Base-by-base conservation (phyloP, 2,797 vertebrate species). In the Allobates femoralis region DNA sequence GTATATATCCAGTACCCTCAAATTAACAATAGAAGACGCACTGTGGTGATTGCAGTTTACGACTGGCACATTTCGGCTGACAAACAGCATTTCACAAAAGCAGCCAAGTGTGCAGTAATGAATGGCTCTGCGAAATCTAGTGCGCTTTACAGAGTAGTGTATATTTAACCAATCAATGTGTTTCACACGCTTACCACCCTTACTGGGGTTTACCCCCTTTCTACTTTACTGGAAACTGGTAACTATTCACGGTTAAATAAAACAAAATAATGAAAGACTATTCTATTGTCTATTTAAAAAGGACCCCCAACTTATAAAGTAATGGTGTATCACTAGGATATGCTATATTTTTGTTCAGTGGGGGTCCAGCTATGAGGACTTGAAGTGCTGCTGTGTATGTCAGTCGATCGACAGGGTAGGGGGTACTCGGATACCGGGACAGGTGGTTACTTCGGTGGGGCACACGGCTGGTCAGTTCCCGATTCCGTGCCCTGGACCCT, bases 31-130 rank as follows among this genome's bases (percentile, higher is more conserved):
- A 79, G 71, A 86, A 75, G 86, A 84, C 81, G 62, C 75, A 64
- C 81, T 71, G 81, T 87, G 85, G 85, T 87, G 81, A 84, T 82
- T 84, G 81, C 81, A 87, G 81, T 84, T 84, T 87, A 67, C 81
- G 50, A 69, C 73, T 83, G 86, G 64, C 37, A 84, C 81, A 87
- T 84, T 87, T 83, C 75, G 78, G 74, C 86, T 83, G 81, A 87
- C 85, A 84, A 79, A 83, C 64, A 87, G 81, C 75, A 71, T 83
- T 87, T 87, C 81, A 83, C 80, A 83, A 83, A 84, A 73, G 86
- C 81, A 82, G 81, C 74, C 86, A 84, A 87, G 74, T 87, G 86
- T 87, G 81, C 81, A 74, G 50, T 83, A 87, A 87, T 87, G 81
- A 84, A 62, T 51, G 75, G 74, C 32, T 79, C 75, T 55, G 81